These are phyloP conservation scores for Conus canariensis DNA, from an alignment of 2,888 invertebrate genomes.

Conservation along the genomic window DNA sequence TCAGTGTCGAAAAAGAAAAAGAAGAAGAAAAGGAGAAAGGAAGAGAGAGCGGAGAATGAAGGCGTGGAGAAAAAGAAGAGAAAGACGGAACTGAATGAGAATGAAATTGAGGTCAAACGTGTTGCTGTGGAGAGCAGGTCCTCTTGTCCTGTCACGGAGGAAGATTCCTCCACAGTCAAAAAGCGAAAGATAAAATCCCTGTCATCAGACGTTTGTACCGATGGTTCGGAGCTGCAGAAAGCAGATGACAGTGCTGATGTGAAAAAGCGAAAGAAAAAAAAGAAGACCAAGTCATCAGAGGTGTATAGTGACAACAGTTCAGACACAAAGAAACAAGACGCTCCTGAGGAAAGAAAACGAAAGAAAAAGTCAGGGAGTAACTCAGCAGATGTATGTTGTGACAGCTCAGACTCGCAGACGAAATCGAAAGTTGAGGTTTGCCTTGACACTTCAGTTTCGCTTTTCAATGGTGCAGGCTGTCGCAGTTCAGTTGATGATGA, in stretches of 20 bases:
- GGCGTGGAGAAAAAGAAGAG: background rate
- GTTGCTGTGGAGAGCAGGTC: no score
- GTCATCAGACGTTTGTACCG: no score
- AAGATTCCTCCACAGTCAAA: no score
- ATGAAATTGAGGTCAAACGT: no score
- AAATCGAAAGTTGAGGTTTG: background rate
- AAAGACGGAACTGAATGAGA: background rate
- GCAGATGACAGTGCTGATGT: background rate
- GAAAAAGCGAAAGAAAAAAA: background rate
- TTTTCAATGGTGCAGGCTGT: background rate
- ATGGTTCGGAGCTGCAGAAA: background rate
- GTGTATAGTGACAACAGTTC: background rate
- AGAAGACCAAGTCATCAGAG: background rate
- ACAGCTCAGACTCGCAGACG: background rate
- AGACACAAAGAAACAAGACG: background rate
- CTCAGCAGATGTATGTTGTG: background rate
- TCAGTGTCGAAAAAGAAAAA: background rate
- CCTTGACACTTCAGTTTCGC: background rate
- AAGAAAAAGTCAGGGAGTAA: background rate
- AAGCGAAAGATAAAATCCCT: no score
- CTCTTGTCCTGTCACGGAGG: no score
- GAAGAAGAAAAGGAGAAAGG: background rate
- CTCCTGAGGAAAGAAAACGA: background rate
- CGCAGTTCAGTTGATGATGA: background rate
- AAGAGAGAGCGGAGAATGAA: background rate